Base-by-base conservation (phyloP, 2,797 vertebrate genomes). In the Urocyon cinereoargenteus region DNA sequence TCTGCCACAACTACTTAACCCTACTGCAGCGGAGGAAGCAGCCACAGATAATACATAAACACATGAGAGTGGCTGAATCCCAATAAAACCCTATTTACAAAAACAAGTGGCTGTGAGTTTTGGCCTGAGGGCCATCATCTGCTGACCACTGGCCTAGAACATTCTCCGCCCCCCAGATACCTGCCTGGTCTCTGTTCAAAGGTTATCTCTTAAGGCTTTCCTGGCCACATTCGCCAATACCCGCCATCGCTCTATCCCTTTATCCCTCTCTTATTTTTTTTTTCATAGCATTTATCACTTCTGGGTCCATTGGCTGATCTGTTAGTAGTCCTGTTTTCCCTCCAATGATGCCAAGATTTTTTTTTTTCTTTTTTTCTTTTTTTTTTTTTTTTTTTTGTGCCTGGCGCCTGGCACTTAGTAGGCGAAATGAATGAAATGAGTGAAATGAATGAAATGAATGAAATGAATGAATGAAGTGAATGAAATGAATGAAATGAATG, bases 21-120 rank as follows among this genome's bases (percentile, higher is more conserved):
- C 7, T 3, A 59, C 68, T 0, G 4, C 11, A 9, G 4, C 0
- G 0, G 36, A 31, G 51, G 68, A 36, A n/a, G 34, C 5, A 14
- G 66, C 90, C 11, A 4, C 3, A 18, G 45, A 28, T 2, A 3
- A 49, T 3, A 16, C n/a, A 6, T 3, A 28, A 40, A 18, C 0
- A 10, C 24, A 15, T 8, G 16, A 78, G 18, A 1, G 22, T 36
- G 7, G 57, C 62, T 5, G 28, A 22, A 34, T 12, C 11, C 68
- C 61, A 8, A 0, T 21, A 36, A 75, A 79, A 93, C 62, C 34
- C 68, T 36, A 19, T 77, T 94, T 55, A 85, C 49, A 55, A 82
- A 95, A 93, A 49, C 53, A 82, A 34, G 34, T 22, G 49, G 64
- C n/a, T 6, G 55, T 34, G 16, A 5, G 57, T 21, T 31, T 40